phyloP scores from a whole-genome alignment of 1,140 invertebrate genomes.

The Lysiphlebus fabarum region DNA sequence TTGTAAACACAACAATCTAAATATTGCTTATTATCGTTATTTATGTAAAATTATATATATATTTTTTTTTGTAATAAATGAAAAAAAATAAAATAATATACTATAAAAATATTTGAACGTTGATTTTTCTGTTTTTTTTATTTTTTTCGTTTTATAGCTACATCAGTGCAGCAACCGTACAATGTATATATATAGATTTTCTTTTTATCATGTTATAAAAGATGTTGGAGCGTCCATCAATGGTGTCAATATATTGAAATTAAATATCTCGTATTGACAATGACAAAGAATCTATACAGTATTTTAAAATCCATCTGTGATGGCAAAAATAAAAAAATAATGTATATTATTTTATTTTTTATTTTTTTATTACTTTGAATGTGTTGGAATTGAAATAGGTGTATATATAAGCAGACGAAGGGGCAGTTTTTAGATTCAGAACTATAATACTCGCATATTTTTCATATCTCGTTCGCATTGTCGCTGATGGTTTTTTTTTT shows the following conservation, averaged over 20 bases:
- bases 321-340: conserved; percentile 4
- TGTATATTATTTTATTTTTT: background rate
- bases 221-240: too few species aligned
- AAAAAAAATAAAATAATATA: too few species aligned
- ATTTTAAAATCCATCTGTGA: conserved; percentile 20
- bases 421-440: conserved; percentile 20
- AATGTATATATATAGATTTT: too few species aligned
- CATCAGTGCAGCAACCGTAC: too few species aligned
- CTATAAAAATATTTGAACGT: too few species aligned
- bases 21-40: background rate
- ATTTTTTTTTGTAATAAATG: too few species aligned
- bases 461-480: conserved; percentile 43
- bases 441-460: conserved; percentile 49
- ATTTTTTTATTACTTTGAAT: too few species aligned
- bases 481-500: conserved; percentile 43
- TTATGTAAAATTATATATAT: background rate
- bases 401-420: conserved; percentile 14
- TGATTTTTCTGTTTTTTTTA: too few species aligned
- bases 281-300: background rate
- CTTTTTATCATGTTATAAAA: background rate
- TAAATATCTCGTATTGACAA: background rate
- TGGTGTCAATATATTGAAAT: too few species aligned
- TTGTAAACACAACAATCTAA: too few species aligned
- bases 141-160: too few species aligned
- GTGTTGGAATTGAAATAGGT: background rate